Conservation (phyloP, 1,140 invertebrate species). For the Chionoecetes opilio region DNA sequence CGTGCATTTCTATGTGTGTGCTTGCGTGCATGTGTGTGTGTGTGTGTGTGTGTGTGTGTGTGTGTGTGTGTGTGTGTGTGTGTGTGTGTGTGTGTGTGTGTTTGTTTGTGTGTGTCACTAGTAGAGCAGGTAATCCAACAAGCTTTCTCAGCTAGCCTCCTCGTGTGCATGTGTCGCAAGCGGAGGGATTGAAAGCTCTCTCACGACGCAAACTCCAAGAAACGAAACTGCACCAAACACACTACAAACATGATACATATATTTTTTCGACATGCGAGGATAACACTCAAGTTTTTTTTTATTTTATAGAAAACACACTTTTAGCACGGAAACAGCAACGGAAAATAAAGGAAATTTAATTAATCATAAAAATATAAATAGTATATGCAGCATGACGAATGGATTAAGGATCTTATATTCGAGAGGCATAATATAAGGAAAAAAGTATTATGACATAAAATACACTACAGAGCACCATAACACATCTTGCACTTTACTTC, state of each 20-base stretch:
- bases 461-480: too few relatives aligned
- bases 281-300: background rate
- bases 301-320: background rate
- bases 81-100: slow-evolving; percentile 24
- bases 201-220: background rate
- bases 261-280: background rate
- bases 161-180: background rate
- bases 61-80: slow-evolving; percentile 7
- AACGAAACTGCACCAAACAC: too few relatives aligned
- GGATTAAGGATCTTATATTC: too few relatives aligned
- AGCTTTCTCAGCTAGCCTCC: background rate
- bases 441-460: too few relatives aligned
- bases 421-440: too few relatives aligned
- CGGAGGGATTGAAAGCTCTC: background rate
- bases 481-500: too few relatives aligned
- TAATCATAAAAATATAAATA: background rate
- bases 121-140: background rate
- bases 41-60: slow-evolving; percentile 11
- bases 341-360: background rate
- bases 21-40: background rate
- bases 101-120: background rate
- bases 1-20: too few relatives aligned
- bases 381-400: too few relatives aligned
- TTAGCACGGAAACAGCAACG: background rate
- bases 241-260: too few relatives aligned